Conservation (phyloP, 2,797 vertebrate genomes). For the Eutrigla gurnardus region DNA sequence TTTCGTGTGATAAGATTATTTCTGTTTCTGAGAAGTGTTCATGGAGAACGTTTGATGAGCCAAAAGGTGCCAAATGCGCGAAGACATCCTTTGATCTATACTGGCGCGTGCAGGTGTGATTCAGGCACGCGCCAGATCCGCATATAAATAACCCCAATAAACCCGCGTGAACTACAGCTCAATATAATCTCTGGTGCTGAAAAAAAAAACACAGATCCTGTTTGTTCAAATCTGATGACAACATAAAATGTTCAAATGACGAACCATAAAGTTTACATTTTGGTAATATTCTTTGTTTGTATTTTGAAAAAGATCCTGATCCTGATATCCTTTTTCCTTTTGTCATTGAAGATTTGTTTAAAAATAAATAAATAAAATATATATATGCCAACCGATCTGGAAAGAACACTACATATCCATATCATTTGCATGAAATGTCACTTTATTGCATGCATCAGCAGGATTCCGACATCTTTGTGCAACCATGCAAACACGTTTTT, state of each 20-base stretch:
- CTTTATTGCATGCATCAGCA: slow-evolving; percentile 42
- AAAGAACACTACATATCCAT: not conserved
- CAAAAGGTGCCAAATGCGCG: not conserved
- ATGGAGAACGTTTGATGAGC: not conserved
- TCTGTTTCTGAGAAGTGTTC: not conserved
- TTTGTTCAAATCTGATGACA: too few relatives aligned
- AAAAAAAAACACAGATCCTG: too few relatives aligned
- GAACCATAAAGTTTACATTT: not conserved
- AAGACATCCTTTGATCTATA: not conserved
- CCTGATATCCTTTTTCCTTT: not conserved
- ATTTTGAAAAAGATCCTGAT: not conserved
- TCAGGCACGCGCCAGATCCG: slow-evolving; percentile 10
- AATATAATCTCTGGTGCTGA: not conserved
- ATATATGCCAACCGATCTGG: not conserved
- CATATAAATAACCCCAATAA: not conserved
- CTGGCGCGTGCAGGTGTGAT: not conserved
- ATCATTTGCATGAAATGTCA: slow-evolving; percentile 6
- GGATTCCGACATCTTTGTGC: slow-evolving; percentile 16
- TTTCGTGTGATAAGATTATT: too few relatives aligned
- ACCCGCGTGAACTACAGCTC: not conserved
- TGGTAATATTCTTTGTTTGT: not conserved
- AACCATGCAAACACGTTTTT: not conserved
- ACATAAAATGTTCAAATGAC: too few relatives aligned
- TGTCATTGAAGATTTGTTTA: not conserved
- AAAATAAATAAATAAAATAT: too few relatives aligned